Conservation (phyloP, 1,140 invertebrate species). For the Vanessa atalanta region DNA sequence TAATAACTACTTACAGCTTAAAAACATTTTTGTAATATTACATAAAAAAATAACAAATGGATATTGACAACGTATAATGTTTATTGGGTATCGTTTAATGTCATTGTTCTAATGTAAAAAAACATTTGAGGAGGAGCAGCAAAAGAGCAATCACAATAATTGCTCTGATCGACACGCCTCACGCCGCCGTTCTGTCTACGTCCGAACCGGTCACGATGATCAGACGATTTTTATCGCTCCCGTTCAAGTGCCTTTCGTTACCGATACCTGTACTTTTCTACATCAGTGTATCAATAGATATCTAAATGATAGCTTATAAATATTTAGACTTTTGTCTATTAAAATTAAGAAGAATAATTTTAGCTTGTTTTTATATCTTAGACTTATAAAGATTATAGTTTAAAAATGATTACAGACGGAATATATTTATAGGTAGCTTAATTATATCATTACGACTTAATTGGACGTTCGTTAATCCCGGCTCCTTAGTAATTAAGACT, state of each 20-base stretch:
- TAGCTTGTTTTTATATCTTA: too few species aligned
- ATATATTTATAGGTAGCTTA: too few species aligned
- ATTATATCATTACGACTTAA: too few species aligned
- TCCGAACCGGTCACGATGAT: constrained; percentile 43
- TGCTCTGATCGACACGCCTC: constrained; percentile 51
- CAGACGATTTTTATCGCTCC: constrained; percentile 57
- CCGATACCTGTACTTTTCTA: constrained; percentile 25
- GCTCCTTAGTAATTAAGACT: too few species aligned
- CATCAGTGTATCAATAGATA: constrained; percentile 9
- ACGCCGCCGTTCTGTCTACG: constrained; percentile 35
- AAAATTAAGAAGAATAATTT: too few species aligned
- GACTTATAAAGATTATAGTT: too few species aligned
- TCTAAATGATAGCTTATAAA: not conserved
- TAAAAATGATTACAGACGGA: too few species aligned
- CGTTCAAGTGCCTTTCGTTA: constrained; percentile 46
- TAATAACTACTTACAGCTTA: too few species aligned
- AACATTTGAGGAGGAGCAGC: not conserved
- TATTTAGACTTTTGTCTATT: not conserved
- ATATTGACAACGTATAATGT: not conserved
- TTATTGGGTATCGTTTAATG: not conserved
- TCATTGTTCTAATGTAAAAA: not conserved
- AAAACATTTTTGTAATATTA: too few species aligned
- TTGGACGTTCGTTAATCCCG: too few species aligned
- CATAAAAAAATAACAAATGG: not conserved
- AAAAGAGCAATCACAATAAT: constrained; percentile 43